Conservation (phyloP, 2,888 invertebrate species). For the Helleia helle region DNA sequence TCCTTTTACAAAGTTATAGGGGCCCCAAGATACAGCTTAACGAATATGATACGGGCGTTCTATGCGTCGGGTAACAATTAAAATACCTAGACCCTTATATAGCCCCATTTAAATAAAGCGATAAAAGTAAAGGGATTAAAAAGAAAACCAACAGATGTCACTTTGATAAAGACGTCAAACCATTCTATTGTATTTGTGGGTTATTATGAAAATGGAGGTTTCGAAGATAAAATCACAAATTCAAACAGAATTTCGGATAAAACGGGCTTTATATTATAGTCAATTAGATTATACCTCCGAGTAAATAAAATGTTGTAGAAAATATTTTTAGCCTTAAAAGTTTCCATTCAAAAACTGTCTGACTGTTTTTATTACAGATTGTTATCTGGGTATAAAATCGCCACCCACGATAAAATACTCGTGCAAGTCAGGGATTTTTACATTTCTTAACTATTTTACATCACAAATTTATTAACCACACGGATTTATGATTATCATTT, state of each 20-base stretch:
- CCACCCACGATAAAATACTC: no score
- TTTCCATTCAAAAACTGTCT: no score
- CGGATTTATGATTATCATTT: no score
- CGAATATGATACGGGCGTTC: slow-evolving; percentile 2
- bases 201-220: neutral
- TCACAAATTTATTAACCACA: no score
- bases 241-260: neutral
- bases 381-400: no score
- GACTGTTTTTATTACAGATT: no score
- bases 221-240: neutral
- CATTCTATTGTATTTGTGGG: neutral
- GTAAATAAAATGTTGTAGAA: no score
- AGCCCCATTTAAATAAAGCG: neutral
- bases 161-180: neutral
- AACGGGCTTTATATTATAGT: neutral
- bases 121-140: neutral
- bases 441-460: no score
- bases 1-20: slow-evolving; percentile 2
- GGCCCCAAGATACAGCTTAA: neutral
- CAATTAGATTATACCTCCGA: neutral
- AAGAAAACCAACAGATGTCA: slow-evolving; percentile 2
- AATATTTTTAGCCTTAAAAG: no score
- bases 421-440: no score
- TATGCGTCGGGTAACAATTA: slow-evolving; percentile 1
- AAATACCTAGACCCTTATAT: neutral